Base-by-base conservation (phyloP, 2,797 vertebrate species). In the Tamandua tetradactyla region DNA sequence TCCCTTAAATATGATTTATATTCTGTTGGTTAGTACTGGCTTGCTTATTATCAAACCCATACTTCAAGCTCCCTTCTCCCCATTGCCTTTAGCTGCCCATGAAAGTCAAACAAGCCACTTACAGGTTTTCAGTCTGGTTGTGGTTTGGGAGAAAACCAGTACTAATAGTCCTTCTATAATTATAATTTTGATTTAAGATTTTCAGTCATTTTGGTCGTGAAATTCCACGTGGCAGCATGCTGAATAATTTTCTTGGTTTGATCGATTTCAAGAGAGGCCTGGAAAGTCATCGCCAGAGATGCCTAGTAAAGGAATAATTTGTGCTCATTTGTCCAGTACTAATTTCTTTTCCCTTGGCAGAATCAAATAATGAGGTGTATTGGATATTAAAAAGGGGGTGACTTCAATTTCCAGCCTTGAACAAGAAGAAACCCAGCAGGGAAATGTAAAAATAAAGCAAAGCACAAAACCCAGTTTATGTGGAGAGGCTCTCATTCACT, bases 341-440 rank as follows among this genome's bases (percentile, higher is more conserved):
- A 42, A 81, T 92, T 76, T 93, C 13, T 64, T 87, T 94, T n/a
- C 89, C 62, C 79, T 80, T 71, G 94, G 59, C 25, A 86, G 80
- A 72, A 74, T 75, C 35, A 86, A 89, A n/a, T 72, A 81, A 89
- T 55, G 52, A 83, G 30, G 32, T 52, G 35, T 80, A n/a, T 9
- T 37, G 4, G 18, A 35, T 83, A 64, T 75, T 44, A 1, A 18
- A 62, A 40, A 69, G 37, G 32, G 68, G 20, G n/a, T n/a, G n/a
- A n/a, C 74, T 91, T 61, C 87, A 69, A 9, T 42, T 32, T 75
- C 47, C 69, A 76, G 42, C 9, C 75, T 66, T 87, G 86, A 52
- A 71, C 47, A 35, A 90, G 87, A 85, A 86, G 59, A 89, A 94
- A 76, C 22, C 86, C n/a, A 87, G 40, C 7, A 64, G 81, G 22